Evolutionary conservation across 2,113 vertebrate species (phyloP).

Genomic region (Dryoscopus gambensis): DNA sequence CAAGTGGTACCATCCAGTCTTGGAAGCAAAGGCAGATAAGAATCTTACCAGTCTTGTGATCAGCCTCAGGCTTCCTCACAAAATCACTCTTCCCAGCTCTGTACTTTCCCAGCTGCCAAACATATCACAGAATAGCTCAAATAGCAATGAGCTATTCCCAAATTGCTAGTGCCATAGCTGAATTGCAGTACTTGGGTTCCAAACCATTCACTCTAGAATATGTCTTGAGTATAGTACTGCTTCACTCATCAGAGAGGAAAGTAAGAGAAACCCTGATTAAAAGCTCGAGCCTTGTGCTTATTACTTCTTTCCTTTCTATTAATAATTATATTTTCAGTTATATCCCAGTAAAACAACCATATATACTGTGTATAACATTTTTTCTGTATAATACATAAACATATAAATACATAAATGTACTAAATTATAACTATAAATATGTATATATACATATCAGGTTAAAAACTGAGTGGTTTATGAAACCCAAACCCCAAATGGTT

Average conservation of each 20-base stretch:
- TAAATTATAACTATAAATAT: neutral
- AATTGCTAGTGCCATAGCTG: neutral
- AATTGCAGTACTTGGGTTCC: neutral
- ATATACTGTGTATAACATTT: neutral
- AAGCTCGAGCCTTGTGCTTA: neutral
- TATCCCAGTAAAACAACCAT: neutral
- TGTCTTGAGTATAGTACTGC: neutral
- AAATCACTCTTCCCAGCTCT: neutral
- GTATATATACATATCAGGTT: neutral
- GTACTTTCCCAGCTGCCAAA: neutral
- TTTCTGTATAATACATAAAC: neutral
- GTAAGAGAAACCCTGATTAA: neutral
- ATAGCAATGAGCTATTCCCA: neutral
- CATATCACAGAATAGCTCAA: neutral
- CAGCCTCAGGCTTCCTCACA: neutral
- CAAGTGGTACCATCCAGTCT: neutral
- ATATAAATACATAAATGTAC: neutral
- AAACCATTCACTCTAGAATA: neutral
- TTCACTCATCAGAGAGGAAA: neutral
- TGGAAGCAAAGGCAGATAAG: neutral
- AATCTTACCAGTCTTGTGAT: neutral
- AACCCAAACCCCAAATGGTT: neutral
- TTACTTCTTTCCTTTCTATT: neutral
- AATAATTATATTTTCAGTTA: neutral
- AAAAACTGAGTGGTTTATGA: neutral